Percentiles rank a stretch among this genome's conserved stretches.
phyloP scores from a whole-genome alignment of 2,888 invertebrate species.

The Dicranocentrus wangi region DNA sequence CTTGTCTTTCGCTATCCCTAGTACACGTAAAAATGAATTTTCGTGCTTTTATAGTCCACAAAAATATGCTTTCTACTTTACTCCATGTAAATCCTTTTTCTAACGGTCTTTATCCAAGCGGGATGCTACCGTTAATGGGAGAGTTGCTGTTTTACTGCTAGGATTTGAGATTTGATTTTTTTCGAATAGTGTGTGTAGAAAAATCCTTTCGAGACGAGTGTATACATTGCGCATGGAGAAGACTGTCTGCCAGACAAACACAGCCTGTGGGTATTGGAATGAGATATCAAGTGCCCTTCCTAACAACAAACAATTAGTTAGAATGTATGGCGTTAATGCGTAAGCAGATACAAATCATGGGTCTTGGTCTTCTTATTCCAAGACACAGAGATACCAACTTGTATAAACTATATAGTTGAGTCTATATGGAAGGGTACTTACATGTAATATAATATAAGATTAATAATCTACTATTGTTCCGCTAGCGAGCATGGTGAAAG shows the following conservation, averaged over 20 bases:
- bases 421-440: no score
- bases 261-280: not conserved
- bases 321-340: not conserved
- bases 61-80: not conserved
- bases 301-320: not conserved
- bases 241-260: no score
- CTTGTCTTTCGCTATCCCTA: no score
- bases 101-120: slow-evolving; percentile 33
- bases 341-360: not conserved
- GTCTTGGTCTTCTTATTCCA: not conserved
- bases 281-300: not conserved
- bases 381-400: not conserved
- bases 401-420: not conserved
- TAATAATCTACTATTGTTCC: not conserved
- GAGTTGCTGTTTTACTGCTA: slow-evolving; percentile 28
- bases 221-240: not conserved
- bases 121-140: slow-evolving; percentile 12
- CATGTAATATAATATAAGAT: no score
- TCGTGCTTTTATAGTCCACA: slow-evolving; percentile 3
- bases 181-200: not conserved
- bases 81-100: slow-evolving; percentile 9
- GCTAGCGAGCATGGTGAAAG: not conserved
- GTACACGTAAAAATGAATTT: not conserved
- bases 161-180: slow-evolving; percentile 17
- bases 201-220: not conserved